phyloP scores from a whole-genome alignment of 2,113 vertebrate genomes.

The Phyllopteryx taeniolatus region DNA sequence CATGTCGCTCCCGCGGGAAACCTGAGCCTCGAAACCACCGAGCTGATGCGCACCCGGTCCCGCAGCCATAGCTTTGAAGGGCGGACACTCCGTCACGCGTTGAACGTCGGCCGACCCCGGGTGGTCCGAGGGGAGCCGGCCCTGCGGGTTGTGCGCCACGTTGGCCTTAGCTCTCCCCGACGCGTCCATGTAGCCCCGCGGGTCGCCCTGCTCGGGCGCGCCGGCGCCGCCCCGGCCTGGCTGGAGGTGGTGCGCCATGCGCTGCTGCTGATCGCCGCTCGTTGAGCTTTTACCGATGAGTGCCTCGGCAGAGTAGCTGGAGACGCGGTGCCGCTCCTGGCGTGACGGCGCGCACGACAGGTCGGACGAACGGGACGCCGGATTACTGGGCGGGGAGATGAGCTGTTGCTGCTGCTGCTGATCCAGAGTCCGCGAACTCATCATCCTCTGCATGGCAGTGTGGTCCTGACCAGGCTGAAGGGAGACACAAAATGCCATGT shows the following conservation, averaged over 20 bases:
- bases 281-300: slow-evolving; percentile 92
- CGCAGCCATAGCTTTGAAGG: slow-evolving; percentile 82
- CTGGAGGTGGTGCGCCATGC: slow-evolving; percentile 87
- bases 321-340: slow-evolving; percentile 92
- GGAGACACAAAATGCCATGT: slow-evolving; percentile 1
- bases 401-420: slow-evolving; percentile 84
- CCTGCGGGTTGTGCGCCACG: slow-evolving; percentile 84
- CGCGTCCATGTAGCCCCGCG: slow-evolving; percentile 87
- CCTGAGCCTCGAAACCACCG: slow-evolving; percentile 84
- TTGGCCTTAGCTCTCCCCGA: slow-evolving; percentile 81
- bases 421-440: slow-evolving; percentile 87
- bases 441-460: slow-evolving; percentile 87
- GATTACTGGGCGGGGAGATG: slow-evolving; percentile 84
- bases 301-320: slow-evolving; percentile 95
- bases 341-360: slow-evolving; percentile 85
- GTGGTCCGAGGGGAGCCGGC: slow-evolving; percentile 80
- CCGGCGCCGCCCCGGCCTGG: slow-evolving; percentile 67
- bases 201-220: slow-evolving; percentile 85
- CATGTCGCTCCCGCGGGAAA: slow-evolving; percentile 87
- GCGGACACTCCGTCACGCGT: slow-evolving; percentile 85
- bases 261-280: slow-evolving; percentile 78
- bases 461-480: slow-evolving; percentile 73
- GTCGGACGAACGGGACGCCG: slow-evolving; percentile 84
- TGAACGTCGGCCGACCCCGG: slow-evolving; percentile 78
- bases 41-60: slow-evolving; percentile 69